Percentiles rank a stretch among this genome's conserved stretches.
phyloP scores from a whole-genome alignment of 2,888 invertebrate species.

The Dorcus parallelipipedus region DNA sequence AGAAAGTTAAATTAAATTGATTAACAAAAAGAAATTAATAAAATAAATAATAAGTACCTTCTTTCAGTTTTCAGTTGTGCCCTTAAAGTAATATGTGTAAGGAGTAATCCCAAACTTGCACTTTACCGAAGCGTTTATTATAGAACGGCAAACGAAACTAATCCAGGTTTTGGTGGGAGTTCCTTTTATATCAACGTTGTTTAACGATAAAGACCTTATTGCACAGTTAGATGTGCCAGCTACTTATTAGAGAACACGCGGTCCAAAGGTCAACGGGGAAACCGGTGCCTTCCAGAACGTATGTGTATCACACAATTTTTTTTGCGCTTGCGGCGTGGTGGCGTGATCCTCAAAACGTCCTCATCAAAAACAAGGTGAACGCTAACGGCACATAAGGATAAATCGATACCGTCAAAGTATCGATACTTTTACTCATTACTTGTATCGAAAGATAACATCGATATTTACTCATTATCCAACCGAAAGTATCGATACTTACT shows the following conservation, averaged over 20 bases:
- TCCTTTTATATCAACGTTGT: neutral
- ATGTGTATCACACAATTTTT: constrained; percentile 23
- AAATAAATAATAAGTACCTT: no score
- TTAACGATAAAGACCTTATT: neutral
- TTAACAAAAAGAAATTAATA: no score
- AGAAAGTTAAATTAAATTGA: no score
- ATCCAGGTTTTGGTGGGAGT: neutral
- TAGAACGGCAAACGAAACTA: constrained; percentile 2
- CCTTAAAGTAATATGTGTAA: no score
- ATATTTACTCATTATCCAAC: no score
- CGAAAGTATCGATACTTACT: no score
- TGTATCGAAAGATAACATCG: no score
- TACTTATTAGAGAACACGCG: neutral
- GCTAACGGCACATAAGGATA: neutral
- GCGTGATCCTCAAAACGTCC: constrained; percentile 17
- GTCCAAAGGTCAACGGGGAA: constrained; percentile 3
- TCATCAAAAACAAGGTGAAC: neutral
- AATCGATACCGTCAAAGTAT: no score
- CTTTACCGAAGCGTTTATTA: neutral
- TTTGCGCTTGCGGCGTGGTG: constrained; percentile 19
- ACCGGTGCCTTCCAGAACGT: constrained; percentile 1
- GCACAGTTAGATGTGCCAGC: neutral
- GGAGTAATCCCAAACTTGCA: no score
- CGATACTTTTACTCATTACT: no score
- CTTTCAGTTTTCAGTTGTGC: no score